Base-by-base conservation (phyloP, 1,140 invertebrate species). In the Diorhabda sublineata region DNA sequence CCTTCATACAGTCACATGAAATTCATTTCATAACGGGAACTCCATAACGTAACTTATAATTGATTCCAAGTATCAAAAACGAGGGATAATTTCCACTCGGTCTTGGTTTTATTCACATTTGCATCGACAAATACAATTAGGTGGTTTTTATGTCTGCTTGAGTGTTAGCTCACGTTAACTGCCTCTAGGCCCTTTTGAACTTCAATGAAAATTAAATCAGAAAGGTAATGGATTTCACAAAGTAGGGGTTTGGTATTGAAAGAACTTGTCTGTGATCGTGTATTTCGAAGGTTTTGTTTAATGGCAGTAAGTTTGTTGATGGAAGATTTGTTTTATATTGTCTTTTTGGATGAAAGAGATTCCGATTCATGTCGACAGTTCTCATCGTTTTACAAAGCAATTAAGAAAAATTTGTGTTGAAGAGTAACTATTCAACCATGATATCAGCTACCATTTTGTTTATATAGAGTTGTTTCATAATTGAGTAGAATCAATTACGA, bases 61-160 rank as follows among this genome's bases (percentile, higher is more conserved):
- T 52, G n/a, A 52, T 52, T 52, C 47, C 47, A n/a, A 52, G 6
- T 52, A 52, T 52, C 47, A 52, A 52, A 6, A 8, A 52, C 47
- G n/a, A 2, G 47, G n/a, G n/a, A 52, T 52, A n/a, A 52, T 2
- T 52, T n/a, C 6, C 6, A 6, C 2, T n/a, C n/a, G 61, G 11
- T 62, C 45, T n/a, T 8, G 43, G 61, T 44, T 62, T 62, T 45
- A 62, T 62, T 62, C 5, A 62, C 42, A 62, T 62, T 62, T 62
- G 61, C 61, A 62, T 62, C 61, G 61, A 62, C 61, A 62, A 62
- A 62, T 62, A 62, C 42, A 62, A 62, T 62, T 62, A 62, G 61
- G 42, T 45, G 43, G 61, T 62, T 62, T 62, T 62, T 62, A 62
- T 43, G 9, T 45, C 44, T 11, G 58, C 6, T 59, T 59, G 61